A percentile compares a stretch with the other conserved stretches of the same genome.
Conservation (phyloP, 2,888 invertebrate genomes). For the Tenthredo amoena region DNA sequence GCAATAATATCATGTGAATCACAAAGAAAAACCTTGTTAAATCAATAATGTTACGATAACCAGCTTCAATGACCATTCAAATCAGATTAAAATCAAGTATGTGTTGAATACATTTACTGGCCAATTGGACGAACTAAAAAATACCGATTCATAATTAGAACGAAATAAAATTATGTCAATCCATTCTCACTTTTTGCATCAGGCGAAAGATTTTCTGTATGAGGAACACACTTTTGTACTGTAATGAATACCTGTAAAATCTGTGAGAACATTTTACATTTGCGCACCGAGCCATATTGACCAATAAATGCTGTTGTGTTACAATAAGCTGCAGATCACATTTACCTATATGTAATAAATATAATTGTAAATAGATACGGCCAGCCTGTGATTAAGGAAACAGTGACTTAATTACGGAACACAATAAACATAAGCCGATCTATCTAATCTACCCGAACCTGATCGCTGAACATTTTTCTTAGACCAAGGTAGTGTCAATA, state of each 20-base stretch:
- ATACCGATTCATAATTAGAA: background rate
- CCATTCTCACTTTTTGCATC: background rate
- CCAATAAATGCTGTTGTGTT: slow-evolving; percentile 61
- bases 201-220: background rate
- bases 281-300: slow-evolving; percentile 44
- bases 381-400: slow-evolving; percentile 64
- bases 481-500: slow-evolving; percentile 72
- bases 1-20: slow-evolving; percentile 54
- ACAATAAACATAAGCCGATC: slow-evolving; percentile 67
- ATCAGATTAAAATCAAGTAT: slow-evolving; percentile 23
- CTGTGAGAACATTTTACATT: slow-evolving; percentile 2
- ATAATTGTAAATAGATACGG: slow-evolving; percentile 55
- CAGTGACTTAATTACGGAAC: slow-evolving; percentile 59
- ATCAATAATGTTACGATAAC: slow-evolving; percentile 75
- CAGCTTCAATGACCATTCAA: slow-evolving; percentile 54
- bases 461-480: slow-evolving; percentile 74
- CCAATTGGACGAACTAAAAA: slow-evolving; percentile 21
- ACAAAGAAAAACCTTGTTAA: slow-evolving; percentile 64
- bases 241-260: background rate
- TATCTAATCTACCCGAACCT: slow-evolving; percentile 72
- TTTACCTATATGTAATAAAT: slow-evolving; percentile 50
- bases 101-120: slow-evolving; percentile 41
- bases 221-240: no score
- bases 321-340: slow-evolving; percentile 53
- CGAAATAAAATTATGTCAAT: background rate